Conservation (phyloP, 2,113 vertebrate species). For the Geothlypis trichas region DNA sequence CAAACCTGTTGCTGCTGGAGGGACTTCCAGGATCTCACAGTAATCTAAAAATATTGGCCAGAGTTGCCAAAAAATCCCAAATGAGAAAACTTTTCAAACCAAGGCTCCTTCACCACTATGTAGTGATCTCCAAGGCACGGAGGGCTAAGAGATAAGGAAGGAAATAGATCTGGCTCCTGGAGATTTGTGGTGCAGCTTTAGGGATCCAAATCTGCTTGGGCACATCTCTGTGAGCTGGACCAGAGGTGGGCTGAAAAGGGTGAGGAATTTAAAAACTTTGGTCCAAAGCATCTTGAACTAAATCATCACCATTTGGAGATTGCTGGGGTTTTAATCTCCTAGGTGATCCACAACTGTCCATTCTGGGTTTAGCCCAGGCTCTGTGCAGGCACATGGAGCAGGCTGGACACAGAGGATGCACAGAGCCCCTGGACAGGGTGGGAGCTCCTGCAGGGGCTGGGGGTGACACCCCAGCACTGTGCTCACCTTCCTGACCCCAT, state of each 20-base stretch:
- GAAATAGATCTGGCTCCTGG: neutral
- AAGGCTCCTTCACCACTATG: neutral
- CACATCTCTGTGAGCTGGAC: neutral
- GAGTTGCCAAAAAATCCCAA: neutral
- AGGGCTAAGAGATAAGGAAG: neutral
- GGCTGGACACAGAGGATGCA: neutral
- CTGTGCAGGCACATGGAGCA: neutral
- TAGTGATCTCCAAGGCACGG: neutral
- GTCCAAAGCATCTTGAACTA: neutral
- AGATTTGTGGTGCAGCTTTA: neutral
- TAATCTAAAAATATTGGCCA: neutral
- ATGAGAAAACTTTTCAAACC: neutral
- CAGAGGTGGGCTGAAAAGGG: neutral
- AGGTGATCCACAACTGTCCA: neutral
- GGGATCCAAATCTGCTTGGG: neutral
- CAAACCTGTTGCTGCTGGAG: neutral
- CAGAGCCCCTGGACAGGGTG: rapidly evolving
- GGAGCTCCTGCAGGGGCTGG: neutral
- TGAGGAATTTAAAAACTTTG: neutral
- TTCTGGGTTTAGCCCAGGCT: neutral
- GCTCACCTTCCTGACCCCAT: neutral
- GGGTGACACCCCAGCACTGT: neutral
- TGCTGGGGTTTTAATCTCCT: neutral
- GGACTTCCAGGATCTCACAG: neutral
- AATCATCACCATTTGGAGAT: neutral